phyloP scores from a whole-genome alignment of 2,888 invertebrate genomes.

The Sepioteuthis lessoniana region DNA sequence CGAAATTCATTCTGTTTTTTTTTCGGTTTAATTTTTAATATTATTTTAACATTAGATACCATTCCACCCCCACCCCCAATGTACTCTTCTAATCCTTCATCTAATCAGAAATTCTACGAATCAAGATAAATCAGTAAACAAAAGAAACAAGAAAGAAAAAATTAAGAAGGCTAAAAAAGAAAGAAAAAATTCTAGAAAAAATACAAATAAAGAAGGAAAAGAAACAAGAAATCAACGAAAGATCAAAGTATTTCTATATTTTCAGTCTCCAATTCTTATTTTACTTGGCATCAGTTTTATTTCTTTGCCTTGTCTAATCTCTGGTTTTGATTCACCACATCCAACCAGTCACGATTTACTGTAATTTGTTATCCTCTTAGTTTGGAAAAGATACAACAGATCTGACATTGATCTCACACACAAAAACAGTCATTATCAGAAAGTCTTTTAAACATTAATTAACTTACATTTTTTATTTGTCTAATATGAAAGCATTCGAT shows the following conservation, averaged over 20 bases:
- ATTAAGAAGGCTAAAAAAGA: neutral
- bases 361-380: neutral
- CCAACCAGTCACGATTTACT: neutral
- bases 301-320: neutral
- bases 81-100: neutral
- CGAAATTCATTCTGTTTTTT: neutral
- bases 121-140: neutral
- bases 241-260: neutral
- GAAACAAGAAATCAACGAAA: neutral
- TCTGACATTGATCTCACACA: neutral
- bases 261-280: neutral
- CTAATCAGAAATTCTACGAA: neutral
- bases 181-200: neutral
- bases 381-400: neutral
- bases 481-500: neutral
- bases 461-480: neutral
- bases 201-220: neutral
- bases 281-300: neutral
- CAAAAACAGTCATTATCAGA: slow-evolving; percentile 25
- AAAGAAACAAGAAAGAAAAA: neutral
- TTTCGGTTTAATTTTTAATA: neutral
- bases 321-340: neutral
- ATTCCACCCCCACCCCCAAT: too few relatives aligned
- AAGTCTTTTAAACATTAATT: neutral
- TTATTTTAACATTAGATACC: neutral